These are phyloP conservation scores for Xenopus tropicalis DNA, from an alignment of 2,113 vertebrate genomes.

Conservation along the genomic window DNA sequence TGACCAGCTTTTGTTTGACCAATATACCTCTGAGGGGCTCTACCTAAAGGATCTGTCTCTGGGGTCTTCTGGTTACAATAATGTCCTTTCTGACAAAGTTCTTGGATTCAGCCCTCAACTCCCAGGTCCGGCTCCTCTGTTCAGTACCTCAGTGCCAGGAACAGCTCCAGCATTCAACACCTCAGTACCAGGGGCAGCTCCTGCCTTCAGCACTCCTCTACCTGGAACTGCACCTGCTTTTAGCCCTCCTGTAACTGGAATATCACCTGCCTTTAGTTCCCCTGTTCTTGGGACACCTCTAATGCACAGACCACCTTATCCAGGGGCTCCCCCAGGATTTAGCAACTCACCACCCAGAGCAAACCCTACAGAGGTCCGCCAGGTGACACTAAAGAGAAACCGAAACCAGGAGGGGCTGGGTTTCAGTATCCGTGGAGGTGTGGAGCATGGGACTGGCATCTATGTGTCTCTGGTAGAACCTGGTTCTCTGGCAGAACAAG, in stretches of 20 bases:
- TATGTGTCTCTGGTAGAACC: slow-evolving; percentile 95
- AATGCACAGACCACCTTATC: slow-evolving; percentile 50
- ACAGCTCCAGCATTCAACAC: slow-evolving; percentile 30
- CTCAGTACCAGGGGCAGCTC: slow-evolving; percentile 54
- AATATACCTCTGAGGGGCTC: slow-evolving; percentile 91
- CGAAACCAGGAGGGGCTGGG: slow-evolving; percentile 91
- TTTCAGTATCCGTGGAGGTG: slow-evolving; percentile 94
- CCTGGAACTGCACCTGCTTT: slow-evolving; percentile 60
- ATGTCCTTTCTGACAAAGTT: slow-evolving; percentile 12
- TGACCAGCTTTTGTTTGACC: slow-evolving; percentile 95
- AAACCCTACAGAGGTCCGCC: slow-evolving; percentile 67
- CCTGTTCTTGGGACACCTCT: slow-evolving; percentile 55
- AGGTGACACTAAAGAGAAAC: slow-evolving; percentile 82
- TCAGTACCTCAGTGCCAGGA: slow-evolving; percentile 42
- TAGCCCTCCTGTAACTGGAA: slow-evolving; percentile 69
- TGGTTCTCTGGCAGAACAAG: slow-evolving; percentile 87
- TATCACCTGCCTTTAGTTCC: slow-evolving; percentile 53
- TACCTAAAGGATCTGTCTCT: slow-evolving; percentile 72
- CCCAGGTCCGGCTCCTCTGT: slow-evolving; percentile 44
- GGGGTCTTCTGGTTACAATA: slow-evolving; percentile 57
- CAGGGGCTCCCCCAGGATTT: slow-evolving; percentile 50
- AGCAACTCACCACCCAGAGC: slow-evolving; percentile 63
- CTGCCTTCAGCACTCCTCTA: slow-evolving; percentile 35
- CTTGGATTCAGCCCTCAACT: slow-evolving; percentile 46
- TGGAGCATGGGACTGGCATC: slow-evolving; percentile 94